Evolutionary conservation across 2,113 vertebrate genomes (phyloP).

Genomic region (Tiliqua scincoides): DNA sequence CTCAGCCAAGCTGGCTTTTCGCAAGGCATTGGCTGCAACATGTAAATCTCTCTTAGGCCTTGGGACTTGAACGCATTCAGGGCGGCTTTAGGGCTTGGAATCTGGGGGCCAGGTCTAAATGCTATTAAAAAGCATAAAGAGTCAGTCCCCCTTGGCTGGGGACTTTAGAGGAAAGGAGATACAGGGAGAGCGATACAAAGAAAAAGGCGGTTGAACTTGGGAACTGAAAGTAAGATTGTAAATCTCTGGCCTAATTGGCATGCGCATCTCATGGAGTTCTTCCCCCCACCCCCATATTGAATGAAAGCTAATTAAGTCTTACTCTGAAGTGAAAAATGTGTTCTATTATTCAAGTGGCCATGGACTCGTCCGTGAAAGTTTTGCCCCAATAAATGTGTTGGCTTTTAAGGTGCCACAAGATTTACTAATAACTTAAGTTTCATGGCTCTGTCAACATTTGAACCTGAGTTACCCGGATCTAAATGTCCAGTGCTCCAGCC

Average conservation of each 20-base stretch:
- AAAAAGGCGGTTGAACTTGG: too few species aligned
- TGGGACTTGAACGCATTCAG: not conserved
- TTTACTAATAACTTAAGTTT: too few species aligned
- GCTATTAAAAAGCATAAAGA: not conserved
- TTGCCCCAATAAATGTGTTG: not conserved
- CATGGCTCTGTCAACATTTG: too few species aligned
- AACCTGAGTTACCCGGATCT: too few species aligned
- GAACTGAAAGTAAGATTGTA: not conserved
- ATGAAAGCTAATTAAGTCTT: not conserved
- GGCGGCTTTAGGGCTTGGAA: not conserved
- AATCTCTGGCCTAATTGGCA: not conserved
- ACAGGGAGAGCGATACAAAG: not conserved
- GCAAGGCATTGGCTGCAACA: not conserved
- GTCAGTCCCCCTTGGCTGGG: not conserved
- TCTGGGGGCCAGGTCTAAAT: not conserved
- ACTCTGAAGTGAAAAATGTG: not conserved
- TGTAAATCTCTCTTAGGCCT: not conserved
- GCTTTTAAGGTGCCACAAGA: too few species aligned
- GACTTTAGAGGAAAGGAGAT: not conserved
- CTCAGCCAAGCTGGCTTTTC: not conserved
- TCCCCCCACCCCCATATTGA: not conserved
- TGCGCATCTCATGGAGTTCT: not conserved
- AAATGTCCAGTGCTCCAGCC: too few species aligned
- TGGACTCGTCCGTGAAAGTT: not conserved
- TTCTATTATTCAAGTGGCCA: too few species aligned